Evolutionary conservation across 2,888 invertebrate species (phyloP).

Genomic region (Eurytoma californica): DNA sequence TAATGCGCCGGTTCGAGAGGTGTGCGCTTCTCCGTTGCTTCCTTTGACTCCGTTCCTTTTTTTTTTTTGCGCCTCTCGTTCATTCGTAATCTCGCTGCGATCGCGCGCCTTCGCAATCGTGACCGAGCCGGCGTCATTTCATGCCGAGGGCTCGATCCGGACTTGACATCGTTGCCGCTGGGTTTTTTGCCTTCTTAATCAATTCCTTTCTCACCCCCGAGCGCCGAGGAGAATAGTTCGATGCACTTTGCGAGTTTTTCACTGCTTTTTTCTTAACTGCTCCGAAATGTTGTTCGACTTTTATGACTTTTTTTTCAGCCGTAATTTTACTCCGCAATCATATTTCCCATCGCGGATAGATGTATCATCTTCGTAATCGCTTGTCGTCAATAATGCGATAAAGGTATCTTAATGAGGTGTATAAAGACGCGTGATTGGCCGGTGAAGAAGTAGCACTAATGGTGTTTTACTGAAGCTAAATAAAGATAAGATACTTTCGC

Average conservation of each 20-base stretch:
- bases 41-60: no score
- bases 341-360: no score
- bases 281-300: background rate
- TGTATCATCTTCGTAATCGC: no score
- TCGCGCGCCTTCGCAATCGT: background rate
- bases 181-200: background rate
- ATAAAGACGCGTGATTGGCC: no score
- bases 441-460: no score
- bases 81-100: constrained; percentile 32
- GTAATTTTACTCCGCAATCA: background rate
- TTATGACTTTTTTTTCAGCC: background rate
- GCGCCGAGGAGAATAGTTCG: constrained; percentile 8
- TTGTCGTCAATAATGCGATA: no score
- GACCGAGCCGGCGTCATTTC: background rate
- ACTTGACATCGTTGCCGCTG: constrained; percentile 27
- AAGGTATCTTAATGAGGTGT: no score
- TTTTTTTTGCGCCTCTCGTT: background rate
- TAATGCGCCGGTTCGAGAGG: background rate
- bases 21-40: background rate
- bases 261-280: background rate
- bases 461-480: no score
- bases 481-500: no score
- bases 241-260: background rate
- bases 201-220: background rate
- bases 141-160: no score